Conservation (phyloP, 2,113 vertebrate genomes). For the Ceyx margarethae region DNA sequence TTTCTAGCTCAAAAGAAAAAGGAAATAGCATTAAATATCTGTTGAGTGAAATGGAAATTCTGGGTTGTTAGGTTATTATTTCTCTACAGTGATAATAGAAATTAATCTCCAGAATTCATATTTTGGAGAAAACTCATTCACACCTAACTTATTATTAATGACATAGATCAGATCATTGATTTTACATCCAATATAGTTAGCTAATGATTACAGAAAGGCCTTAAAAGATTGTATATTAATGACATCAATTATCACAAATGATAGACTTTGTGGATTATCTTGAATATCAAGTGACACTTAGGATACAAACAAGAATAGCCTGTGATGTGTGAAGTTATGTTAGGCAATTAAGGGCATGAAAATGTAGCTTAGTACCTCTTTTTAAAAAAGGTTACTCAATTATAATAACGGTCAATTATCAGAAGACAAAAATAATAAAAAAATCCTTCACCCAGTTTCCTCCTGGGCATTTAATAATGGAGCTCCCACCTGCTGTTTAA, state of each 20-base stretch:
- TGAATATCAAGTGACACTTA: constrained; percentile 22
- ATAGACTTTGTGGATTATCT: constrained; percentile 35
- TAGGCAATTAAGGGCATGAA: constrained; percentile 52
- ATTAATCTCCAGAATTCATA: not conserved
- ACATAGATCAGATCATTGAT: constrained; percentile 61
- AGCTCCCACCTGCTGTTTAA: constrained; percentile 45
- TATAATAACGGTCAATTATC: constrained; percentile 55
- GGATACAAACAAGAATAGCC: constrained; percentile 6
- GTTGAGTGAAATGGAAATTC: not conserved
- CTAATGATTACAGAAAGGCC: constrained; percentile 60
- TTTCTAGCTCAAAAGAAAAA: not conserved
- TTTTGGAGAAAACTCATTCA: constrained; percentile 36
- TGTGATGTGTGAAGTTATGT: constrained; percentile 1
- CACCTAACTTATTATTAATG: constrained; percentile 60
- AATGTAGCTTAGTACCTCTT: not conserved
- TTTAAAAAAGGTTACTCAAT: not conserved
- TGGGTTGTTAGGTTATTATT: not conserved
- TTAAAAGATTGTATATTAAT: constrained; percentile 45
- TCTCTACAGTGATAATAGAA: not conserved
- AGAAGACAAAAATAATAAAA: not conserved
- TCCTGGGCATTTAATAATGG: constrained; percentile 54
- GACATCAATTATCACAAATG: constrained; percentile 47
- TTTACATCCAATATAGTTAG: constrained; percentile 48
- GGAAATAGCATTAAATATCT: not conserved
- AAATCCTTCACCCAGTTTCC: constrained; percentile 16